phyloP scores from a whole-genome alignment of 1,140 invertebrate genomes.

The Penaeus japonicus region DNA sequence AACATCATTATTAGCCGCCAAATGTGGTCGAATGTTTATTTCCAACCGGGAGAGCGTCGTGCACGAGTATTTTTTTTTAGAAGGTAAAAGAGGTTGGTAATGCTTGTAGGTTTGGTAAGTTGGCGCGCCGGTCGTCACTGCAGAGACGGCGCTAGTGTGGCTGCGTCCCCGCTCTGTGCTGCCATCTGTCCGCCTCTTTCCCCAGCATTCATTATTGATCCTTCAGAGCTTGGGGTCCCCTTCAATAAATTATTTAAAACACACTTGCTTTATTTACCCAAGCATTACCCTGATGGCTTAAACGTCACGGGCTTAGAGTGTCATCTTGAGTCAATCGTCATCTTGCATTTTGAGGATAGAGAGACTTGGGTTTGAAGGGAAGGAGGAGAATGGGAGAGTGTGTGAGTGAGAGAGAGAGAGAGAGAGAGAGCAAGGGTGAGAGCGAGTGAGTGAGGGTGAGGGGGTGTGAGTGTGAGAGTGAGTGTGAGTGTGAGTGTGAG shows the following conservation, averaged over 20 bases:
- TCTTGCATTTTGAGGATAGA: too few species aligned
- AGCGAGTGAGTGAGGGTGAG: too few species aligned
- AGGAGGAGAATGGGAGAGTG: too few species aligned
- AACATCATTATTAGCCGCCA: too few species aligned
- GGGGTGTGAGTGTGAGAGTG: too few species aligned
- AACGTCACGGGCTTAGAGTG: slow-evolving; percentile 1
- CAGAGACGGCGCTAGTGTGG: slow-evolving; percentile 48
- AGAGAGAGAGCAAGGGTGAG: too few species aligned
- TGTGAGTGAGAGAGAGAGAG: too few species aligned
- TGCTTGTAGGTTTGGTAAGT: slow-evolving; percentile 16
- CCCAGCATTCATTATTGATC: slow-evolving; percentile 52
- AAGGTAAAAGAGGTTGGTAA: background rate
- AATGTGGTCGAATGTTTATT: too few species aligned
- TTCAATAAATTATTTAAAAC: slow-evolving; percentile 45
- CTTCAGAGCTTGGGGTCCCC: background rate
- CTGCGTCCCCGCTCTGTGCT: slow-evolving; percentile 31
- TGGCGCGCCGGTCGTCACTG: slow-evolving; percentile 49
- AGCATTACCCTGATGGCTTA: slow-evolving; percentile 28
- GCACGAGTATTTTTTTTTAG: background rate
- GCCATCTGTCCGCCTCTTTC: slow-evolving; percentile 45
- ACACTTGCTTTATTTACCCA: slow-evolving; percentile 48
- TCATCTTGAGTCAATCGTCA: background rate
- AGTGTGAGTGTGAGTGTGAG: too few species aligned
- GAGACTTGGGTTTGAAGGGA: too few species aligned
- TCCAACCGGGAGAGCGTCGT: background rate